phyloP scores from a whole-genome alignment of 2,113 vertebrate genomes.

The Sylvilagus bachmani region DNA sequence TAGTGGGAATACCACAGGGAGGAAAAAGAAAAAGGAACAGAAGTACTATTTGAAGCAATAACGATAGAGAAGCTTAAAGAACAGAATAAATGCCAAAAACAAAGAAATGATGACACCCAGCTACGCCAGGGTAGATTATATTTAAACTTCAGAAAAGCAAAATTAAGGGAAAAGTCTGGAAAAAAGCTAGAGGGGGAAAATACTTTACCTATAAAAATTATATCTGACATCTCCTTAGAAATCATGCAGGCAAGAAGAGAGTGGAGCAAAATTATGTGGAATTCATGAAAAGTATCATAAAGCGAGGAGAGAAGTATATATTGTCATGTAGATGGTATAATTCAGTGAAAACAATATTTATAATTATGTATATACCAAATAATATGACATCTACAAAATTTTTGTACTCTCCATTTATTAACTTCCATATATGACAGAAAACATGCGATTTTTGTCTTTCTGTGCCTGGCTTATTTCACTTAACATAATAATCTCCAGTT shows the following conservation, averaged over 20 bases:
- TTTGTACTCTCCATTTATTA: no score
- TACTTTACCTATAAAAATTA: background rate
- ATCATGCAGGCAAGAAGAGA: background rate
- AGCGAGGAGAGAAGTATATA: no score
- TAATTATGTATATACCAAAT: no score
- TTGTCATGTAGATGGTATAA: no score
- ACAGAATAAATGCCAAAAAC: background rate
- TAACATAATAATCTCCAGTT: no score
- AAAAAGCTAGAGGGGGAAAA: background rate
- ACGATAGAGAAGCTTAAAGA: background rate
- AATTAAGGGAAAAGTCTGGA: background rate
- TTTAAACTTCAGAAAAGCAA: conserved; percentile 44
- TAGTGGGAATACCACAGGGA: background rate
- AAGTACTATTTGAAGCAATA: conserved; percentile 37
- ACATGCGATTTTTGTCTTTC: no score
- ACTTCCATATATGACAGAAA: no score
- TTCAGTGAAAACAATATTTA: no score
- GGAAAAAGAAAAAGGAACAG: background rate
- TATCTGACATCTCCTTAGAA: background rate
- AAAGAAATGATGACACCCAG: background rate
- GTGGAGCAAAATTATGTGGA: no score
- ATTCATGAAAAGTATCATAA: no score
- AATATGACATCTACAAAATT: no score
- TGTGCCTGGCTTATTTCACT: no score
- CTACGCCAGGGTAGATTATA: background rate